Base-by-base conservation (phyloP, 2,888 invertebrate genomes). In the Heliconius ethilla region DNA sequence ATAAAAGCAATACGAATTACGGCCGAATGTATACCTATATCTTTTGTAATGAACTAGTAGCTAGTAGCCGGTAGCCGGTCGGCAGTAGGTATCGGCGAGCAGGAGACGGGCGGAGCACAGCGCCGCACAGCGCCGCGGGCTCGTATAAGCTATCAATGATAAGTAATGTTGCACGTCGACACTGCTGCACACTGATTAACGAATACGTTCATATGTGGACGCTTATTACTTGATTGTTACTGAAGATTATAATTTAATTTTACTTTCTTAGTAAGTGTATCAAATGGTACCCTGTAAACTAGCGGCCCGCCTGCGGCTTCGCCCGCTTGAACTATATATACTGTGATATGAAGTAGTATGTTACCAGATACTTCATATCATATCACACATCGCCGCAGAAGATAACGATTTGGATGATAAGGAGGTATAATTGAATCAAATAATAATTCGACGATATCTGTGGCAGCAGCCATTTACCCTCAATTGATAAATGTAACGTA, bases 131-230 rank as follows among this genome's bases (percentile, higher is more conserved):
- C 11, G 63, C 70, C 73, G 62, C 18, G 45, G 51, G 27, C 25
- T 66, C 66, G 59, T 27, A 51, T 67, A 22, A 45, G 73, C n/a
- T 76, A 78, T 78, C 78, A 72, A 78, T 66, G 18, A 22, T 40
- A 59, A 74, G 63, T 79, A 76, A 81, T 79, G 75, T 75, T 70
- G 45, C 40, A 15, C 27, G 15, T 11, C 15, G 45, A 63, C 25
- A 73, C 33, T 62, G 37, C 55, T 73, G 11, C 25, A 63, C 18
- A 74, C 37, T 59, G 59, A 59, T 72, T 72, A 15, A 59, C 15
- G 4, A 37, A 55, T 10, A n/a, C 7, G 13, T 72, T 25, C 13
- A n/a, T 59, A 55, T 55, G 29, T 25, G 25, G 27, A 22, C 29
- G 27, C 6, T 51, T 70, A 70, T 55, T 70, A 29, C 55, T 29